A percentile compares a stretch with the other conserved stretches of the same genome.
Evolutionary conservation across 2,113 vertebrate genomes (phyloP).

Genomic region (Mustela nigripes): DNA sequence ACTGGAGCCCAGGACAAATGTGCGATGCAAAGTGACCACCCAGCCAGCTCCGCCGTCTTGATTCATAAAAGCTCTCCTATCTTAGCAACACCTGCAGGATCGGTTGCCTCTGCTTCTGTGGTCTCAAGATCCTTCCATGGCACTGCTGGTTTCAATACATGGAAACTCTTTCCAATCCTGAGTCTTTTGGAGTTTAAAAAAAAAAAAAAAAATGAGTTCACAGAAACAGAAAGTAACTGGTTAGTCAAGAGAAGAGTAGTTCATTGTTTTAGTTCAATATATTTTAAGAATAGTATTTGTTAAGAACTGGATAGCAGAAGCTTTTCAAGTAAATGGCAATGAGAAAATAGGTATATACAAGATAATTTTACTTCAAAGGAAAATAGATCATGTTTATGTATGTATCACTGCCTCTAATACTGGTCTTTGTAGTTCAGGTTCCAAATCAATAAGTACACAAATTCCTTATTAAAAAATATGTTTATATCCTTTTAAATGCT

Average conservation of each 20-base stretch:
- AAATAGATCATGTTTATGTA: not conserved
- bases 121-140: conserved; percentile 45
- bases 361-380: not conserved
- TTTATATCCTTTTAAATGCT: conserved; percentile 69
- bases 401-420: not conserved
- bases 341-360: not conserved
- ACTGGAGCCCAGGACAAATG: conserved; percentile 50
- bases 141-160: conserved; percentile 5
- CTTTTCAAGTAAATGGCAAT: not conserved
- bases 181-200: not conserved
- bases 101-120: not conserved
- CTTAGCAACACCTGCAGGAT: conserved; percentile 58
- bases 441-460: conserved; percentile 40
- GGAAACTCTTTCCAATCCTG: conserved; percentile 3
- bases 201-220: not conserved
- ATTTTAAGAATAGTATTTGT: conserved; percentile 42
- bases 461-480: conserved; percentile 38
- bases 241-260: not conserved
- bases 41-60: conserved; percentile 17
- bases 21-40: conserved; percentile 23
- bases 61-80: conserved; percentile 63
- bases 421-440: conserved; percentile 24
- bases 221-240: conserved; percentile 30
- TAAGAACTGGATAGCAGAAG: not conserved
- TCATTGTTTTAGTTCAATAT: not conserved